Evolutionary conservation across 2,888 invertebrate genomes (phyloP).

Genomic region (Empis stercorea): DNA sequence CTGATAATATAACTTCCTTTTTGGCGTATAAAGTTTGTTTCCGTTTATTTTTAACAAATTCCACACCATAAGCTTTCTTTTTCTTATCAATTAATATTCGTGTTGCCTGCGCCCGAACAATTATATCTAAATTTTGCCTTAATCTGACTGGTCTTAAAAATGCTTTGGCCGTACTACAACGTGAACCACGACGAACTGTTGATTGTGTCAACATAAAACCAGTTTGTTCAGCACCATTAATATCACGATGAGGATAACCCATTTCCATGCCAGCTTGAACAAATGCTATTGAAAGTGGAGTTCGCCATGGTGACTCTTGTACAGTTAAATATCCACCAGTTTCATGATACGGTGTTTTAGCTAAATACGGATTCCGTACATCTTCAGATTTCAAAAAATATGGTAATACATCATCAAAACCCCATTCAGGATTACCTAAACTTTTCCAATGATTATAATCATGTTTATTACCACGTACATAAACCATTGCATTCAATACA

Average conservation of each 20-base stretch:
- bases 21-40: constrained; percentile 55
- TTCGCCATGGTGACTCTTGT: constrained; percentile 73
- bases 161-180: constrained; percentile 81
- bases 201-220: constrained; percentile 81
- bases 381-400: constrained; percentile 83
- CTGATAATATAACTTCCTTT: constrained; percentile 70
- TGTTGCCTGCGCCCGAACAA: constrained; percentile 61
- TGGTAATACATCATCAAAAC: constrained; percentile 64
- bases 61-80: constrained; percentile 63
- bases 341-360: constrained; percentile 59
- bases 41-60: constrained; percentile 53
- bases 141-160: constrained; percentile 70
- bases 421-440: constrained; percentile 77
- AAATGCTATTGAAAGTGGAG: constrained; percentile 69
- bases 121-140: constrained; percentile 64
- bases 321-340: constrained; percentile 72
- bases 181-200: constrained; percentile 67
- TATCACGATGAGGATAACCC: constrained; percentile 67
- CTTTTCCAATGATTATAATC: constrained; percentile 82
- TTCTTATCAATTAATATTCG: constrained; percentile 58
- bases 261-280: constrained; percentile 69
- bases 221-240: constrained; percentile 70
- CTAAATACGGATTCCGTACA: constrained; percentile 70
- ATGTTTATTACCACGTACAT: constrained; percentile 72
- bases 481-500: constrained; percentile 84